Conservation (phyloP, 2,888 invertebrate species). For the Dicranocentrus wangi region DNA sequence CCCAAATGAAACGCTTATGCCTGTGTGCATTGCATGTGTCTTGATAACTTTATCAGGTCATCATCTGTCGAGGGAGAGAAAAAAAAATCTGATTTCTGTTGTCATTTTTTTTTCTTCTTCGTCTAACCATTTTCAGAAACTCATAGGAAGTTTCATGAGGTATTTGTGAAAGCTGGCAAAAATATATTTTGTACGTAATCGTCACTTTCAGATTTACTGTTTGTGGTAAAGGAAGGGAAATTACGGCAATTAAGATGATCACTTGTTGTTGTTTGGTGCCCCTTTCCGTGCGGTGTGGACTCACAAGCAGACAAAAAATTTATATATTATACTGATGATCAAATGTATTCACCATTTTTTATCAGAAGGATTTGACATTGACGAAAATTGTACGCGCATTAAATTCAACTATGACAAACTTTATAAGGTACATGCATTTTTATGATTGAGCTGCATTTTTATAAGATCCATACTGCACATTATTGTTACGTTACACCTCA, state of each 20-base stretch:
- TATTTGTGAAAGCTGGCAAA: conserved; percentile 42
- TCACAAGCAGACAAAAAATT: too few species aligned
- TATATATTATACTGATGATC: background rate
- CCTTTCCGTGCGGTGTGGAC: too few species aligned
- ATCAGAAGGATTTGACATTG: conserved; percentile 25
- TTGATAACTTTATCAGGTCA: conserved; percentile 31
- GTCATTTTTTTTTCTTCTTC: too few species aligned
- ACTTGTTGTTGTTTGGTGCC: background rate
- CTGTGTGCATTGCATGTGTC: conserved; percentile 8
- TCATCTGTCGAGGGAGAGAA: background rate
- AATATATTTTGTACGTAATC: conserved; percentile 9
- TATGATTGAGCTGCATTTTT: too few species aligned
- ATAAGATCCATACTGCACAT: too few species aligned
- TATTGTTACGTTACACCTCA: too few species aligned
- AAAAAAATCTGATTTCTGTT: conserved; percentile 31
- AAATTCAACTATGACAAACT: too few species aligned
- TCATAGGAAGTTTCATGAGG: background rate
- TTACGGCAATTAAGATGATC: background rate
- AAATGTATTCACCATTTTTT: conserved; percentile 18
- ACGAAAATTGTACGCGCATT: conserved; percentile 3
- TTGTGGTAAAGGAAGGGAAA: conserved; percentile 40
- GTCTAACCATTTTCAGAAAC: conserved; percentile 35
- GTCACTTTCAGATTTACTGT: conserved; percentile 33
- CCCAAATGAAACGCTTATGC: too few species aligned
- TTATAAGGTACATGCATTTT: too few species aligned